A percentile compares a stretch with the other conserved stretches of the same genome.
Evolutionary conservation across 2,113 vertebrate species (phyloP).

Genomic region (Copsychus sechellarum): DNA sequence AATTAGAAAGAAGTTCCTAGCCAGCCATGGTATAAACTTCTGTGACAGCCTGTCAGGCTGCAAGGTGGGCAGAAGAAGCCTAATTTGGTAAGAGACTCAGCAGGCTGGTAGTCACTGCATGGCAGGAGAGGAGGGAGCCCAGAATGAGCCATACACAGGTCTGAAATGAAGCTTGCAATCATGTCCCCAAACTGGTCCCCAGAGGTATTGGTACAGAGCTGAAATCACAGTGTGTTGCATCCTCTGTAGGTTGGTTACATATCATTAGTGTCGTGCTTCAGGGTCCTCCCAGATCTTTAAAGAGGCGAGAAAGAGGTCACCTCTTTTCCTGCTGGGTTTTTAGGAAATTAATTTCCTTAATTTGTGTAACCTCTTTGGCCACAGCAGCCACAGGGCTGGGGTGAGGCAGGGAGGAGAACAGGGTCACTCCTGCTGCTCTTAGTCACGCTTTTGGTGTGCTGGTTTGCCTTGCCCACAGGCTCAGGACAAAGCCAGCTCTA

Average conservation of each 20-base stretch:
- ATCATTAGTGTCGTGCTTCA: background rate
- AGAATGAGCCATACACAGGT: background rate
- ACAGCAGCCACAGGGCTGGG: background rate
- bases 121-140: conserved; percentile 3
- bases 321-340: background rate
- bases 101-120: background rate
- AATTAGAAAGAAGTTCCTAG: conserved; percentile 49
- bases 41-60: conserved; percentile 20
- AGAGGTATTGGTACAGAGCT: background rate
- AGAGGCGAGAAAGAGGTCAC: background rate
- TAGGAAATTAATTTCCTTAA: background rate
- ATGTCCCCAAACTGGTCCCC: background rate
- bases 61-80: conserved; percentile 33
- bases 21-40: conserved; percentile 15
- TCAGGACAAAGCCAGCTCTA: background rate
- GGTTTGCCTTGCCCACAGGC: background rate
- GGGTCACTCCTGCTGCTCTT: background rate
- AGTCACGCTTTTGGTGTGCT: background rate
- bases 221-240: background rate
- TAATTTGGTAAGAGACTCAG: conserved; percentile 44
- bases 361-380: background rate
- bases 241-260: background rate
- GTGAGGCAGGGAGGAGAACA: background rate
- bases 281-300: background rate
- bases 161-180: background rate